Conservation (phyloP, 2,888 invertebrate genomes). For the Trichacis sp. region DNA sequence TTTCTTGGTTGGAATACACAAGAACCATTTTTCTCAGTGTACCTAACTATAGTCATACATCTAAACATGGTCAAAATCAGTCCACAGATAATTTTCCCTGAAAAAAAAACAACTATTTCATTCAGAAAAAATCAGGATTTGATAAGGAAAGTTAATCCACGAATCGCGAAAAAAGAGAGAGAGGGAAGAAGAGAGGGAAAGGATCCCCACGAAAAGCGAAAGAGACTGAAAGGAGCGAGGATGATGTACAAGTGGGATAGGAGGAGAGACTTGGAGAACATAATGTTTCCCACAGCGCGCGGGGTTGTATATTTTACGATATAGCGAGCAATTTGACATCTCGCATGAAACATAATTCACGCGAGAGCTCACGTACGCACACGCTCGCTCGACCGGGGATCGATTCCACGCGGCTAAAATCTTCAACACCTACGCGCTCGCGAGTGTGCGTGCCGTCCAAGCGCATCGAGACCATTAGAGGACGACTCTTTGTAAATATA, state of each 20-base stretch:
- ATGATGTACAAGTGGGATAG: slow-evolving; percentile 23
- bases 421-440: slow-evolving; percentile 37
- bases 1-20: no score
- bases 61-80: no score
- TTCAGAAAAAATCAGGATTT: slow-evolving; percentile 18
- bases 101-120: no score
- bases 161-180: slow-evolving; percentile 17
- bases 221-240: slow-evolving; percentile 33
- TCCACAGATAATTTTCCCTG: no score
- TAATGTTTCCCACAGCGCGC: slow-evolving; percentile 69
- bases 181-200: slow-evolving; percentile 41
- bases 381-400: slow-evolving; percentile 29
- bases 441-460: slow-evolving; percentile 51
- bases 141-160: neutral
- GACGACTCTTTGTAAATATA: slow-evolving; percentile 60
- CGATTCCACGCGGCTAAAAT: slow-evolving; percentile 27
- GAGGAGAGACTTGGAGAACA: slow-evolving; percentile 53
- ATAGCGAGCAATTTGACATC: slow-evolving; percentile 70
- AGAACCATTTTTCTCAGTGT: no score
- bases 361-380: slow-evolving; percentile 43
- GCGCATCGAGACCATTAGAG: slow-evolving; percentile 63
- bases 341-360: slow-evolving; percentile 69
- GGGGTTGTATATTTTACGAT: slow-evolving; percentile 70
- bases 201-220: no score
- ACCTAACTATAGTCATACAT: no score